Evolutionary conservation across 1,140 invertebrate genomes (phyloP), one percentile per base, ranked within the genome.

Genomic region (Wiebesia pumilae): DNA sequence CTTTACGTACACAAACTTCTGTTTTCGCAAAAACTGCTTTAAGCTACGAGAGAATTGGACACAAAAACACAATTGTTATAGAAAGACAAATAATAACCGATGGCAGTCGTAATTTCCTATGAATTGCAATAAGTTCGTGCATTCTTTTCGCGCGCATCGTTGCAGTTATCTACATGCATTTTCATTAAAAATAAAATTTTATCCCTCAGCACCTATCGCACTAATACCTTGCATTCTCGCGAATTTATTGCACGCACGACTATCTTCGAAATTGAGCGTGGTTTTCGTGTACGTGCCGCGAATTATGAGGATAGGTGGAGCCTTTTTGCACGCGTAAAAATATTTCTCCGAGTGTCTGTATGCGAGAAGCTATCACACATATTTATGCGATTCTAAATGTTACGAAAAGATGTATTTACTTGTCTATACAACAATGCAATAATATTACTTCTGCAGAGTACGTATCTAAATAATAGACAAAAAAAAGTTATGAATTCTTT

Each of bases 191-290:
- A 80, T 38, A 40, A 71, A 79, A 80, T 80, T 85, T 12, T 62
- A 16, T 24, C 27, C 71, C 21, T 21, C 24, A n/a, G 14, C 35
- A 35, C 14, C 71, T 35, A 38, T 0, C 21, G 33, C 73, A 33
- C 30, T 84, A 84, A 84, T 78, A 71, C 73, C 83, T 27, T 14
- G 51, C n/a, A 67, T 81, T 69, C 40, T 21, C 83, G 3, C n/a
- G 78, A 85, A 85, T 85, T 85, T 85, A 85, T 85, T 75, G 75
- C 84, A 81, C 78, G 78, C 84, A 81, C 84, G 84, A 85, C 62
- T 85, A 85, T 80, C 75, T 80, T 85, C 83, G 77, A 71, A 85
- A 85, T 85, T 80, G 83, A 85, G 83, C 83, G 79, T 62, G 62
- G 47, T 85, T 85, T 85, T 80, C 83, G 24, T 19, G 19, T 24